A percentile compares a stretch with the other conserved stretches of the same genome.
phyloP scores from a whole-genome alignment of 2,113 vertebrate species.

The Chunga burmeisteri region DNA sequence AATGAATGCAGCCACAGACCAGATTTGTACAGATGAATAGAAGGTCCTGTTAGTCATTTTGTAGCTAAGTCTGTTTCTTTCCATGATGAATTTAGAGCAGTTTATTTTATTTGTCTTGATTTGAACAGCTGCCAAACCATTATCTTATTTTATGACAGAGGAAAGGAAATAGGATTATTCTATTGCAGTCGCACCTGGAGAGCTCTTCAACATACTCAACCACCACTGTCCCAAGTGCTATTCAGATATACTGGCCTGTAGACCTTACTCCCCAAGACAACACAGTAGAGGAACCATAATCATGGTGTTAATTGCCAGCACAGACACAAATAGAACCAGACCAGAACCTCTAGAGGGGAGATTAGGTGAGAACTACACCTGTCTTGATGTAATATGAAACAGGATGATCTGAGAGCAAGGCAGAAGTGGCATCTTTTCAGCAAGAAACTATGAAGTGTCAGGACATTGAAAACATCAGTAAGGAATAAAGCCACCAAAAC shows the following conservation, averaged over 20 bases:
- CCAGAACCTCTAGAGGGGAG: not conserved
- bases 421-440: not conserved
- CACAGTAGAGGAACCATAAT: not conserved
- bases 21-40: not conserved
- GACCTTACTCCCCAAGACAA: not conserved
- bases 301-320: not conserved
- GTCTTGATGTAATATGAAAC: not conserved
- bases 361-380: not conserved
- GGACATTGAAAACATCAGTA: not conserved
- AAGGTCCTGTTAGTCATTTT: constrained; percentile 36
- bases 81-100: constrained; percentile 11
- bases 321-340: not conserved
- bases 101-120: not conserved
- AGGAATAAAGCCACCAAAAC: not conserved
- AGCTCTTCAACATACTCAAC: not conserved
- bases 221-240: not conserved
- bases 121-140: constrained; percentile 11
- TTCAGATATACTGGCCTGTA: not conserved
- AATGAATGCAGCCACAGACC: constrained; percentile 43
- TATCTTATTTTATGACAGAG: not conserved
- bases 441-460: not conserved
- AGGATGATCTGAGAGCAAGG: too few species aligned
- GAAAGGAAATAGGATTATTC: not conserved
- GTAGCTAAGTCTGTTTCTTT: not conserved
- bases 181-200: not conserved